Conservation (phyloP, 2,797 vertebrate species). For the Muscicapa comitata region DNA sequence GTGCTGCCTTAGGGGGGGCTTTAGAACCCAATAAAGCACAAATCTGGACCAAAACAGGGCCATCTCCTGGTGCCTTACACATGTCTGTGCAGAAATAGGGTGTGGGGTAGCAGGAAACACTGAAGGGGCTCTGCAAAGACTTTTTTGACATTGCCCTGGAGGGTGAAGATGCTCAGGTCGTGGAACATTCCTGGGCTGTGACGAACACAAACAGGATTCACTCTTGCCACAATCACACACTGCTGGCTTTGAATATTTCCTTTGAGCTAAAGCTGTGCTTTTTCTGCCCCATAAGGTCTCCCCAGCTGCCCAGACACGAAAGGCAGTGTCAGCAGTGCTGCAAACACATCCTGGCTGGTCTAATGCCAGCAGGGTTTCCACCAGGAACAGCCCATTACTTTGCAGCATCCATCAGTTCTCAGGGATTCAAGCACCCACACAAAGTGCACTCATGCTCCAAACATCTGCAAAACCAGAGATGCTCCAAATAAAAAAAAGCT, state of each 20-base stretch:
- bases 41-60: background rate
- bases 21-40: background rate
- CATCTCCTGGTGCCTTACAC: background rate
- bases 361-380: background rate
- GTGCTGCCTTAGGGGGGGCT: background rate
- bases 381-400: background rate
- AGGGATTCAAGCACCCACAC: background rate
- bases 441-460: background rate
- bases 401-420: background rate
- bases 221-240: background rate
- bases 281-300: background rate
- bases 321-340: background rate
- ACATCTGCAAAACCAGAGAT: background rate
- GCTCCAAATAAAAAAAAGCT: background rate
- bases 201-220: too few species aligned
- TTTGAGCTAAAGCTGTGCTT: background rate
- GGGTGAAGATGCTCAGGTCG: background rate
- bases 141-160: background rate
- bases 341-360: background rate
- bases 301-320: background rate
- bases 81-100: background rate
- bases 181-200: background rate
- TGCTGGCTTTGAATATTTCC: background rate
- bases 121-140: background rate
- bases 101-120: background rate